Evolutionary conservation across 2,888 invertebrate species (phyloP), one percentile per base, ranked within the genome.

Genomic region (Mylabris sibirica): DNA sequence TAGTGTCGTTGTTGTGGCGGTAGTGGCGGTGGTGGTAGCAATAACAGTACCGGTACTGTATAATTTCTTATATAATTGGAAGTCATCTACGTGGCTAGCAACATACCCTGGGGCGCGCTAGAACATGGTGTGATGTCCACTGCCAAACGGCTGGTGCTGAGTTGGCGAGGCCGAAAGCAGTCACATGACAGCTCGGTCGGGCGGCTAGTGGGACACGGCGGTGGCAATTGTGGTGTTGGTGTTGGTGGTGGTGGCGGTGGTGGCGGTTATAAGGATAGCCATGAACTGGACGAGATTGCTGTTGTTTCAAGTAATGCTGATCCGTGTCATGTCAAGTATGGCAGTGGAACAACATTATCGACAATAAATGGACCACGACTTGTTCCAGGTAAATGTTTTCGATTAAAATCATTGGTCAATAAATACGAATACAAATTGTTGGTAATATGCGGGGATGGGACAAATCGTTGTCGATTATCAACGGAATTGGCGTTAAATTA

Each of bases 241-340:
- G n/a, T n/a, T 67, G 73, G 75, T 59, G 60, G 67, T 57, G 63
- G 67, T 38, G 49, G 62, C 59, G 63, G 66, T 20, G 9, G 22
- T 60, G 59, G 69, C 49, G 63, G 66, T 38, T 61, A 65, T 60
- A 63, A 64, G 63, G 83, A 81, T 71, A 81, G 80, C 70, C 89
- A 89, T 85, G 90, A 90, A 80, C 85, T 90, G 74, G 90, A 90
- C 78, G 90, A 91, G 84, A 91, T 91, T 79, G 90, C 91, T 70
- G 88, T 91, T 76, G 90, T 91, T 74, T 89, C 89, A 62, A 84
- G 85, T 72, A 87, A 87, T 78, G 87, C 87, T 59, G 87, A 86
- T 73, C 88, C 86, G 61, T 85, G 85, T 64, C 87, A 85, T 78
- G 87, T 87, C 75, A 88, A 87, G 78, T 88, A 88, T 81, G 90